Base-by-base conservation (phyloP, 2,888 invertebrate species). In the Eupeodes luniger region DNA sequence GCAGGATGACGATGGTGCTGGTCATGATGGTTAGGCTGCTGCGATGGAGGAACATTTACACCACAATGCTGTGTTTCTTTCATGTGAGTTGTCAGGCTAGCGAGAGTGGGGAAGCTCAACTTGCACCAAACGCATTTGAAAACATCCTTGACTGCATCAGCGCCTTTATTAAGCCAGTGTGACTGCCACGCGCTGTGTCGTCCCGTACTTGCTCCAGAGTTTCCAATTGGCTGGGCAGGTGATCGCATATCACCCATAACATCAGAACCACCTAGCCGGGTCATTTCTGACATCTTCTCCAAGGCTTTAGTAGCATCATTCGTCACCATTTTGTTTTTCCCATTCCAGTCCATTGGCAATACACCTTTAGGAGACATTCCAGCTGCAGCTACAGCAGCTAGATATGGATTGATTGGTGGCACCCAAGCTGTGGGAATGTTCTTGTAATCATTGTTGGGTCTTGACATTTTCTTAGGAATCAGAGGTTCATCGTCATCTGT, bases 51-150 rank as follows among this genome's bases (percentile, higher is more conserved):
- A 91, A 97, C 96, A 91, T 96, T 97, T 0, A 97, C 97, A 49
- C 97, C 97, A 90, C 99, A 99, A 92, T 99, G 98, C 92, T 99
- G 98, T 0, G 99, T 98, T 94, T 99, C 98, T 94, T 99, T 99
- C 99, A 99, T 99, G 94, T 99, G 99, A 64, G 98, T 96, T 5
- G 99, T 99, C 94, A 99, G 96, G 89, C 98, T 98, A 1, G 98
- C 98, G 66, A 99, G 94, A 49, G 98, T 98, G 84, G 97, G 97
- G 93, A 99, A 99, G 91, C 98, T 98, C 93, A 98, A 98, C 93
- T 99, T 98, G 94, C 99, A 99, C 97, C 99, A 99, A 57, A 99
- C 99, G 93, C 99, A 99, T 93, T 99, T 98, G 49, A 99, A 95
- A 47, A 99, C 99, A 92, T 99, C 98, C 93, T 98, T 97, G 19